Evolutionary conservation across 1,140 invertebrate species (phyloP).

Genomic region (Ceratosolen fusciceps): DNA sequence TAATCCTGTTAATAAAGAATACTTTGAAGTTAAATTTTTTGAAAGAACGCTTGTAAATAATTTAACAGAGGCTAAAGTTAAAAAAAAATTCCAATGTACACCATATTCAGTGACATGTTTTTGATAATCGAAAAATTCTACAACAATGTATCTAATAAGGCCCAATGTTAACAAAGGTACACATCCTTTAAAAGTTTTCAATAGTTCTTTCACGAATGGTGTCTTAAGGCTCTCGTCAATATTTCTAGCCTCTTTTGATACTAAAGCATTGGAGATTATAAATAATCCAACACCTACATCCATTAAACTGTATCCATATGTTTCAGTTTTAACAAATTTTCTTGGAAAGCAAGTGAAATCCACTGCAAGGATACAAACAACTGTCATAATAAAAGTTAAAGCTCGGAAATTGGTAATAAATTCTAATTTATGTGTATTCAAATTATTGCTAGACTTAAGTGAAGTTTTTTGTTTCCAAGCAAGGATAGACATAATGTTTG

Average conservation of each 20-base stretch:
- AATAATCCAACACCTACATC: slow-evolving; percentile 94
- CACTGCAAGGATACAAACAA: slow-evolving; percentile 90
- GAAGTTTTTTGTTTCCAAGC: slow-evolving; percentile 24
- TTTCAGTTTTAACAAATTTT: slow-evolving; percentile 88
- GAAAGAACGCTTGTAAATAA: slow-evolving; percentile 77
- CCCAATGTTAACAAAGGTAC: slow-evolving; percentile 81
- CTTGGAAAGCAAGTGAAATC: slow-evolving; percentile 92
- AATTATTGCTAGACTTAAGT: not conserved
- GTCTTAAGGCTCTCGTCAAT: slow-evolving; percentile 61
- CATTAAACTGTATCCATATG: slow-evolving; percentile 92
- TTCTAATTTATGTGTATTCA: slow-evolving; percentile 52
- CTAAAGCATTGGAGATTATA: slow-evolving; percentile 88
- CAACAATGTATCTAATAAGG: slow-evolving; percentile 76
- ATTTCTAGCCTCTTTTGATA: slow-evolving; percentile 74
- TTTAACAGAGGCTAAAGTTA: slow-evolving; percentile 89
- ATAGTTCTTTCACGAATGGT: slow-evolving; percentile 51
- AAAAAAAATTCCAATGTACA: slow-evolving; percentile 97
- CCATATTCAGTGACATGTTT: slow-evolving; percentile 94
- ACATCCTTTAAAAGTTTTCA: slow-evolving; percentile 55
- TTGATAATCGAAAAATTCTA: slow-evolving; percentile 83
- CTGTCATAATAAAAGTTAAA: slow-evolving; percentile 82
- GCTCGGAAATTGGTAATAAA: slow-evolving; percentile 80
- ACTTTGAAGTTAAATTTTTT: slow-evolving; percentile 67
- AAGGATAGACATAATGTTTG: slow-evolving; percentile 51
- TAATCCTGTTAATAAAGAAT: slow-evolving; percentile 71